Base-by-base conservation (phyloP, 1,140 invertebrate genomes). In the Leptinotarsa defecta region DNA sequence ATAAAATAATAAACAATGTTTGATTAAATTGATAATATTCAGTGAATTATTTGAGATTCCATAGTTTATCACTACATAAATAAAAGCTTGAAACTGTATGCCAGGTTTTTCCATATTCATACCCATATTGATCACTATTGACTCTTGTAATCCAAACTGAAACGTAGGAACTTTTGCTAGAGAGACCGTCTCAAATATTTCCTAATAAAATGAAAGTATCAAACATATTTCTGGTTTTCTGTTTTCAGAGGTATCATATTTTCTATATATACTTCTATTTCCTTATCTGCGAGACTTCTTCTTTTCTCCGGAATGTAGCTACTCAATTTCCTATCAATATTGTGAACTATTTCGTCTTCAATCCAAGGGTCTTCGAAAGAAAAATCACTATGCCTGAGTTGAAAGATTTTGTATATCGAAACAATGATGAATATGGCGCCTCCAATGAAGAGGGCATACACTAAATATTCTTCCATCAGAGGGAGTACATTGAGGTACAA, bases 401-500 rank as follows among this genome's bases (percentile, higher is more conserved):
- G 63, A 8, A 79, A 27, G 48, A 79, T 79, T 70, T 75, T 79
- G 69, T 78, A 79, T 3, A 88, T 76, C 22, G 86, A 84, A 71
- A 84, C 83, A 0, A 89, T 64, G 3, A 92, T 82, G 43, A 89
- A 87, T 13, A 88, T 77, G 2, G 85, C 76, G 1, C 92, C 92
- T 5, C 87, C 74, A 0, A 89, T 22, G 24, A 94, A 88, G 0
- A 89, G 82, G 0, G 87, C 70, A 84, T 92, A 94, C 79, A 89
- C 90, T 0, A 88, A 81, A 0, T 88, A 81, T 19, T 87, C 84
- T 82, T 92, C 89, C 0, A 89, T 83, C 0, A 89, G 74, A 4
- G 93, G 93, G 6, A 93, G 80, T 2, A 92, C 86, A 73, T 92
- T 92, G 2, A 95, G 81, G 76, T 94, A 94, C 1, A 94, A 82